Conservation (phyloP, 2,113 vertebrate species). For the Poeciliopsis turrubarensis region DNA sequence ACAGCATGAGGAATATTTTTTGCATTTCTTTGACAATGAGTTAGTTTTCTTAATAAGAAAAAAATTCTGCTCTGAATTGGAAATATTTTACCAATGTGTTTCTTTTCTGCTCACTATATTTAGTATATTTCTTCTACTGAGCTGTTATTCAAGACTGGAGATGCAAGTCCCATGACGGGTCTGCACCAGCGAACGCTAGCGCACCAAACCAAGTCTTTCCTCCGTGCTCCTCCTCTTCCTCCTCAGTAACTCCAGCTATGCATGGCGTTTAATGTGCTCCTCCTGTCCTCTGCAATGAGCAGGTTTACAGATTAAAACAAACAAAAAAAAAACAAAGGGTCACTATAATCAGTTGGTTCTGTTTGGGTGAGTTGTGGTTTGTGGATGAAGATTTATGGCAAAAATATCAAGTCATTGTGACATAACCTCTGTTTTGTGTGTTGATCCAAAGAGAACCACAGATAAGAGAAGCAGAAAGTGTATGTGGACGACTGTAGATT, state of each 20-base stretch:
- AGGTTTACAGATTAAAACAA: neutral
- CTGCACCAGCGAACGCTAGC: constrained; percentile 3
- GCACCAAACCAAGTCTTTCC: constrained; percentile 37
- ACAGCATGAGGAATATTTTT: neutral
- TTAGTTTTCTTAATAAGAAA: neutral
- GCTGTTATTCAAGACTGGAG: constrained; percentile 42
- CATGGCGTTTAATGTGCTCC: constrained; percentile 4
- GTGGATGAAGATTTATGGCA: neutral
- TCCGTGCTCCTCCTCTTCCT: constrained; percentile 10
- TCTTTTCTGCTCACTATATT: neutral
- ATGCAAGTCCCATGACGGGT: constrained; percentile 22
- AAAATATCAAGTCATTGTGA: neutral
- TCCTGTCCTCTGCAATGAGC: neutral
- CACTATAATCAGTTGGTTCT: neutral
- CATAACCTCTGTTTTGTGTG: neutral
- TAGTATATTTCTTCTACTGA: constrained; percentile 84
- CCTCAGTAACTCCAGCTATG: constrained; percentile 32
- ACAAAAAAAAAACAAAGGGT: no score
- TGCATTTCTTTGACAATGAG: neutral
- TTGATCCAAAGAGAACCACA: neutral
- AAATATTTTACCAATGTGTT: neutral
- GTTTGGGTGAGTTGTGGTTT: neutral
- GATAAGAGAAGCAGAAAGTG: neutral
- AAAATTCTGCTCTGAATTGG: neutral
- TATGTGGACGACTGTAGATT: neutral